Base-by-base conservation (phyloP, 2,113 vertebrate species). In the Condylura cristata region DNA sequence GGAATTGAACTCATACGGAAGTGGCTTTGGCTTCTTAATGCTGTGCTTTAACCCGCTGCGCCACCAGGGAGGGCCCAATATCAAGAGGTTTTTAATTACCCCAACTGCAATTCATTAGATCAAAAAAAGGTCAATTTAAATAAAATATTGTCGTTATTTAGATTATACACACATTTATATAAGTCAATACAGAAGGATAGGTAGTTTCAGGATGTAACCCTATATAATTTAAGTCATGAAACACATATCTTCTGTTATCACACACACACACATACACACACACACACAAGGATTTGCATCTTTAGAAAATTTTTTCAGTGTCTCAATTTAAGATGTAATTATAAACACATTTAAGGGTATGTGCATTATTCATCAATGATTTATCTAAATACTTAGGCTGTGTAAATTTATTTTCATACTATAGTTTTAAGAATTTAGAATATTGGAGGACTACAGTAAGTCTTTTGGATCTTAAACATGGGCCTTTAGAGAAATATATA, bases 401-500 rank as follows among this genome's bases (percentile, higher is more conserved):
- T 63, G 53, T 70, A 63, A 10, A 26, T 89, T 60, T 80, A 86
- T 70, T 61, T 82, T 24, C 5, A 28, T 44, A 68, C 26, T 61
- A 51, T 79, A 2, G 12, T 39, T 74, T 86, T 71, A 75, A 81
- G 82, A 53, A 63, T 0, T 68, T 71, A 71, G 28, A 82, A 71
- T 48, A 65, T 30, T 24, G 8, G 32, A 6, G 12, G 7, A 10
- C 10, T 66, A 32, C n/a, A 2, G 11, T 51, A 37, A 61, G 32
- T 22, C 20, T 46, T 97, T 92, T 88, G 60, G 10, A 32, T 53
- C 37, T 84, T 89, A 93, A 70, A 78, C n/a, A 26, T 28, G 37
- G 91, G 71, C 39, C n/a, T 34, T 88, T 51, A 93, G 85, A 66
- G 24, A 89, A 78, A 81, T 37, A n/a, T 71, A n/a, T n/a, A n/a